phyloP scores from a whole-genome alignment of 2,113 vertebrate species.

The Mormyrus lacerda region DNA sequence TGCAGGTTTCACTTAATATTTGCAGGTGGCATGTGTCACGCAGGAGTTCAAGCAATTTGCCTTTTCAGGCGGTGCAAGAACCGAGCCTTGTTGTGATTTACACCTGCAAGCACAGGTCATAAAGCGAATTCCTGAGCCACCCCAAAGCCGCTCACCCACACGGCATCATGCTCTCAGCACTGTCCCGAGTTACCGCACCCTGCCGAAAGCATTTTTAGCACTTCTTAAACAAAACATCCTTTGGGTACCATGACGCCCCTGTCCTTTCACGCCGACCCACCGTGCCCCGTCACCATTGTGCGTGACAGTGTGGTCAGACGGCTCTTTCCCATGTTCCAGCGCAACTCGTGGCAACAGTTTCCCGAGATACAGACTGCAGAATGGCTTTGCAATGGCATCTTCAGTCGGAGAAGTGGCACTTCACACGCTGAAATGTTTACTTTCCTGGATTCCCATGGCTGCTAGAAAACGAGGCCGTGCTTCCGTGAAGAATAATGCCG shows the following conservation, averaged over 20 bases:
- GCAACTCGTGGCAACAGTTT: conserved; percentile 61
- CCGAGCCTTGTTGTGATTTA: not conserved
- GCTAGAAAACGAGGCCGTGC: conserved; percentile 57
- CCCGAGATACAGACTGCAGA: conserved; percentile 59
- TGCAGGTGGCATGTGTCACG: not conserved
- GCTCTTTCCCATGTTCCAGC: conserved; percentile 51
- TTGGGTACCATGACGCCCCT: conserved; percentile 34
- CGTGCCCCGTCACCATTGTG: conserved; percentile 33
- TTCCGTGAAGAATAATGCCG: conserved; percentile 55
- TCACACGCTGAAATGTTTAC: conserved; percentile 64
- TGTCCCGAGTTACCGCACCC: not conserved
- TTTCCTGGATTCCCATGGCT: conserved; percentile 65
- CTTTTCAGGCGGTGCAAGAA: not conserved
- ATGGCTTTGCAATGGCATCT: conserved; percentile 60
- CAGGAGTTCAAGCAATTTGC: not conserved
- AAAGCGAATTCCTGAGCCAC: not conserved
- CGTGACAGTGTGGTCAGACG: conserved; percentile 39
- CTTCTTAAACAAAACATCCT: not conserved
- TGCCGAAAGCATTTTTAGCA: not conserved
- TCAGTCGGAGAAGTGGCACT: conserved; percentile 53
- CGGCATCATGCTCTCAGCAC: not conserved
- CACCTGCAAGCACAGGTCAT: not conserved
- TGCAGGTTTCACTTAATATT: not conserved
- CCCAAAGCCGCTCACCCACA: conserved; percentile 28
- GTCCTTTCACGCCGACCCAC: conserved; percentile 23